A percentile compares a stretch with the other conserved stretches of the same genome.
Conservation (phyloP, 2,113 vertebrate genomes). For the Danionella cerebrum region DNA sequence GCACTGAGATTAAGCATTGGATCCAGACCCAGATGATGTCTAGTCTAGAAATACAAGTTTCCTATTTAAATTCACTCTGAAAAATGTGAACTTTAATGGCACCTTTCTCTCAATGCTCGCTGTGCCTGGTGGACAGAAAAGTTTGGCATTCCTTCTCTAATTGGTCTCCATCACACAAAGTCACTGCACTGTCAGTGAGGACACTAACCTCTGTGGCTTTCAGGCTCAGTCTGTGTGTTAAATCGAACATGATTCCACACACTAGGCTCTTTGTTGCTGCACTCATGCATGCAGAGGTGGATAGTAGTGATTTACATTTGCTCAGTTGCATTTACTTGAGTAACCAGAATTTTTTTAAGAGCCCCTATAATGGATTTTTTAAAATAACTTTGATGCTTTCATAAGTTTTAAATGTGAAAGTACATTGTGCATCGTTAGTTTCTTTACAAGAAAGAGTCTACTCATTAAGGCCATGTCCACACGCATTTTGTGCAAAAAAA, state of each 20-base stretch:
- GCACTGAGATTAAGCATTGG: not conserved
- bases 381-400: too few species aligned
- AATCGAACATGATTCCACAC: constrained; percentile 4
- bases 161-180: constrained; percentile 2
- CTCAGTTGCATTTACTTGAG: too few species aligned
- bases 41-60: not conserved
- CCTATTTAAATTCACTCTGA: constrained; percentile 1
- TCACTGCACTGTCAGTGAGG: not conserved
- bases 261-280: not conserved
- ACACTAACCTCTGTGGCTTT: not conserved
- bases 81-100: not conserved
- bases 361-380: too few species aligned
- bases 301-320: too few species aligned
- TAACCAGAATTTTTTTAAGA: too few species aligned
- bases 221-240: not conserved
- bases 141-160: constrained; percentile 17
- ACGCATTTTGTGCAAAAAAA: too few species aligned
- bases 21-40: not conserved
- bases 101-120: not conserved
- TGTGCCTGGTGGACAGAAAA: not conserved
- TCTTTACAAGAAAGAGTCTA: too few species aligned
- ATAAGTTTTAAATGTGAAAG: too few species aligned
- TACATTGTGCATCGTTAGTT: too few species aligned
- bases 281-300: too few species aligned
- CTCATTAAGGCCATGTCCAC: too few species aligned